Base-by-base conservation (phyloP, 1,140 invertebrate genomes). In the Sminthurides bifidus region DNA sequence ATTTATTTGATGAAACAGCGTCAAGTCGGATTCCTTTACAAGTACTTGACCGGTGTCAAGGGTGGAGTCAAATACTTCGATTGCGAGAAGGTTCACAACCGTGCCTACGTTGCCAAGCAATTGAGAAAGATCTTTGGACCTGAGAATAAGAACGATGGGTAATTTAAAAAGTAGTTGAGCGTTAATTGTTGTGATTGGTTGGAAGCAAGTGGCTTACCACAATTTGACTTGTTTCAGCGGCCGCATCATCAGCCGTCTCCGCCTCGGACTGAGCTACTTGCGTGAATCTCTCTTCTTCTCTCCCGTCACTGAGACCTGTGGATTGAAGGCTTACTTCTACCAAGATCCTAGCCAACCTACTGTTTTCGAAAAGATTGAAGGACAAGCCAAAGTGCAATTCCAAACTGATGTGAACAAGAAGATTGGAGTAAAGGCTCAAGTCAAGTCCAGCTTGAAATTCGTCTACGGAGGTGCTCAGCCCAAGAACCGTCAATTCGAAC, bases 81-180 rank as follows among this genome's bases (percentile, higher is more conserved):
- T 35, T 64, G 63, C 40, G 63, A 64, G 38, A 59, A 58, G 46
- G 50, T 58, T 29, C 63, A 64, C 63, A 52, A 60, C 41, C 52
- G 59, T 27, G 33, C 51, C 45, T 52, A 61, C 44, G 56, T 59
- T 35, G 26, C 54, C 43, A 55, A 54, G 14, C 43, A 49, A 40
- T 27, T 64, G 26, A 40, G 50, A 35, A 64, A 64, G 46, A 59
- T 59, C 59, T 64, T 61, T 49, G 59, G 59, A 54, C 60, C 61
- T 29, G 63, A 61, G 17, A 61, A 61, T 59, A 64, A 64, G 55
- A 64, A 64, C 38, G 10, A 40, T 27, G 61, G 40, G 48, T 48
- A 58, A 53, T n/a, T n/a, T n/a, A n/a, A n/a, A n/a, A n/a, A n/a
- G n/a, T n/a, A n/a, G n/a, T n/a, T n/a, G n/a, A n/a, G n/a, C n/a